Evolutionary conservation across 1,140 invertebrate genomes (phyloP).

Genomic region (Uloborus diversus): DNA sequence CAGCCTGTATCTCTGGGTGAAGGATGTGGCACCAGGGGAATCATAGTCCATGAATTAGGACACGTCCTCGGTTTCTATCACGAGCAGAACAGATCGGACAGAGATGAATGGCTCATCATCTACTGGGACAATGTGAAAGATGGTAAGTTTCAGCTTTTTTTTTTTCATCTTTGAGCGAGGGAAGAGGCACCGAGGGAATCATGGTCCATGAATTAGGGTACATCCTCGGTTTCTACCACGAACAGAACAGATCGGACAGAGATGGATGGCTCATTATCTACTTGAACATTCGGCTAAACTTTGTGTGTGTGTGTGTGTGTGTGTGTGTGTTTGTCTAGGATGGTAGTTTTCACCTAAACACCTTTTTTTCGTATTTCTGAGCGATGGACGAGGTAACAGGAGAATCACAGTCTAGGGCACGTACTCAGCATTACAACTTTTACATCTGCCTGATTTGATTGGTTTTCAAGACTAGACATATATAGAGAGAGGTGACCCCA

Average conservation of each 20-base stretch:
- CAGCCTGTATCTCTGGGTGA: slow-evolving; percentile 32
- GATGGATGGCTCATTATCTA: not conserved
- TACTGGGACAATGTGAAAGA: slow-evolving; percentile 59
- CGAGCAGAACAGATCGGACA: slow-evolving; percentile 64
- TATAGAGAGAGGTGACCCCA: too few relatives aligned
- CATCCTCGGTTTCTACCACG: slow-evolving; percentile 66
- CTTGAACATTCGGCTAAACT: too few relatives aligned
- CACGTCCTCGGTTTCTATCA: slow-evolving; percentile 66
- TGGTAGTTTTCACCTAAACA: too few relatives aligned
- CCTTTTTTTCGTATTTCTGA: too few relatives aligned
- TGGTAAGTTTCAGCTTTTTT: too few relatives aligned
- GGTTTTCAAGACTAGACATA: too few relatives aligned
- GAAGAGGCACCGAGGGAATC: slow-evolving; percentile 55
- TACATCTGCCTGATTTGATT: too few relatives aligned
- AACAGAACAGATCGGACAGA: too few relatives aligned
- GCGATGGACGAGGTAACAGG: slow-evolving; percentile 49
- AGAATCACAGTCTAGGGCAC: slow-evolving; percentile 64
- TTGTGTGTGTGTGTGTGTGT: too few relatives aligned
- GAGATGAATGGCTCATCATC: slow-evolving; percentile 63
- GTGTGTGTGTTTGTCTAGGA: too few relatives aligned
- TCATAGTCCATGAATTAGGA: slow-evolving; percentile 65
- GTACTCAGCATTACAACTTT: too few relatives aligned
- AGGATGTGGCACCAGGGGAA: slow-evolving; percentile 55
- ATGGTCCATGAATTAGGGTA: slow-evolving; percentile 66
- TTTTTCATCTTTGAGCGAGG: slow-evolving; percentile 2